These are phyloP conservation scores for Xiphophorus birchmanni DNA, from an alignment of 2,797 vertebrate species.

Conservation along the genomic window DNA sequence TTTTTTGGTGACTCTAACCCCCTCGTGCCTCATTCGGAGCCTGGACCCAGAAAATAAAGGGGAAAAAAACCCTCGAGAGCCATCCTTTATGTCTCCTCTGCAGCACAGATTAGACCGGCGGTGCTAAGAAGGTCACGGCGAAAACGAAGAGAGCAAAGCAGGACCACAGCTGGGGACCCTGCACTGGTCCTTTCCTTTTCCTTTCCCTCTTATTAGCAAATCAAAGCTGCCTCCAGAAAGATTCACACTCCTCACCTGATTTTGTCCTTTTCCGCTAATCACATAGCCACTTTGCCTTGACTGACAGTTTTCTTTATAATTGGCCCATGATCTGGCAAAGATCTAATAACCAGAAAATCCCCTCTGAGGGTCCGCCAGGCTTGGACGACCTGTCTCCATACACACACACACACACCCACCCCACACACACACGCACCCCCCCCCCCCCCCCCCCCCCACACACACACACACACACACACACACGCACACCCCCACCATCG, in stretches of 20 bases:
- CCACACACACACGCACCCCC: slow-evolving; percentile 52
- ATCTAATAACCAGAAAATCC: slow-evolving; percentile 99
- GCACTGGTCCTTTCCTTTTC: slow-evolving; percentile 88
- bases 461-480: slow-evolving; percentile 47
- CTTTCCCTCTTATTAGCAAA: slow-evolving; percentile 99
- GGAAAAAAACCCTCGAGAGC: slow-evolving; percentile 52
- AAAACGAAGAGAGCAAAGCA: slow-evolving; percentile 96
- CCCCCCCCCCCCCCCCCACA: slow-evolving; percentile 42
- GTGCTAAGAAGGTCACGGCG: slow-evolving; percentile 97
- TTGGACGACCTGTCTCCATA: slow-evolving; percentile 90
- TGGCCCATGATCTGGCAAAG: slow-evolving; percentile 99
- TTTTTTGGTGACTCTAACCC: slow-evolving; percentile 84
- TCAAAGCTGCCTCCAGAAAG: slow-evolving; percentile 98
- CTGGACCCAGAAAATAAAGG: slow-evolving; percentile 76
- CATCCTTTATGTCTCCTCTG: slow-evolving; percentile 79
- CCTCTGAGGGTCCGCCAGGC: slow-evolving; percentile 97
- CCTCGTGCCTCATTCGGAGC: slow-evolving; percentile 82
- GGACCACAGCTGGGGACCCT: slow-evolving; percentile 96
- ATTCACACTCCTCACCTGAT: slow-evolving; percentile 99
- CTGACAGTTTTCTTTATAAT: slow-evolving; percentile 99
- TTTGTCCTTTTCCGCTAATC: slow-evolving; percentile 99
- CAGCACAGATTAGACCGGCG: slow-evolving; percentile 89
- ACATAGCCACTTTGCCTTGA: slow-evolving; percentile 99
- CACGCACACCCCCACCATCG: slow-evolving; percentile 39
- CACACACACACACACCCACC: slow-evolving; percentile 47